Conservation (phyloP, 2,797 vertebrate genomes). For the Mus spretus region DNA sequence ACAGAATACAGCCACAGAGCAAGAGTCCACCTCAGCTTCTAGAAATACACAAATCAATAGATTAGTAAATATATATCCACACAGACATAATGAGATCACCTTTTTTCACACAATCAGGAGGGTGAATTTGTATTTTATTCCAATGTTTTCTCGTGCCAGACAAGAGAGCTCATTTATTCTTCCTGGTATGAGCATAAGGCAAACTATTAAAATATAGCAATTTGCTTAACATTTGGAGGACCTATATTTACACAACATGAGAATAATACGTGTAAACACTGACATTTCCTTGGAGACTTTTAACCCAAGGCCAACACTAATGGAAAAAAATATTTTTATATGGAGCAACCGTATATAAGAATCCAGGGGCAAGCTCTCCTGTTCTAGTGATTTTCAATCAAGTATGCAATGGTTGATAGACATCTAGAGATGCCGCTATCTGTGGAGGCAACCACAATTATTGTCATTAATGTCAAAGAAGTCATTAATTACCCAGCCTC, state of each 20-base stretch:
- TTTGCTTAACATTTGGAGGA: slow-evolving; percentile 42
- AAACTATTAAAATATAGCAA: slow-evolving; percentile 45
- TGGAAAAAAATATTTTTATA: slow-evolving; percentile 33
- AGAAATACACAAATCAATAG: slow-evolving; percentile 27
- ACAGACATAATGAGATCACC: background rate
- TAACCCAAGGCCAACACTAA: slow-evolving; percentile 43
- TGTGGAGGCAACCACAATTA: background rate
- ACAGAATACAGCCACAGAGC: background rate
- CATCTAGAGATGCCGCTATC: background rate
- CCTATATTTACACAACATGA: slow-evolving; percentile 43
- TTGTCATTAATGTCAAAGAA: slow-evolving; percentile 4
- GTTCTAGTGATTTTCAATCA: background rate
- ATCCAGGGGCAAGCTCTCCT: background rate
- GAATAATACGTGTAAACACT: slow-evolving; percentile 50
- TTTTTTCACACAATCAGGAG: slow-evolving; percentile 49
- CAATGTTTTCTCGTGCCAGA: slow-evolving; percentile 43
- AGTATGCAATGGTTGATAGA: background rate
- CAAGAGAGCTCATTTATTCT: slow-evolving; percentile 47
- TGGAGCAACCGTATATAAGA: background rate
- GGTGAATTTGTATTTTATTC: slow-evolving; percentile 66
- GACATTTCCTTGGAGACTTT: slow-evolving; percentile 62
- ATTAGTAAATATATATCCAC: slow-evolving; percentile 52
- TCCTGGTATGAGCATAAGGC: slow-evolving; percentile 37
- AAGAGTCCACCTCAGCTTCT: slow-evolving; percentile 35
- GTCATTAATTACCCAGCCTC: background rate